These are phyloP conservation scores for Hirtodrosophila histrioides DNA, from an alignment of 2,888 invertebrate genomes.

Conservation along the genomic window DNA sequence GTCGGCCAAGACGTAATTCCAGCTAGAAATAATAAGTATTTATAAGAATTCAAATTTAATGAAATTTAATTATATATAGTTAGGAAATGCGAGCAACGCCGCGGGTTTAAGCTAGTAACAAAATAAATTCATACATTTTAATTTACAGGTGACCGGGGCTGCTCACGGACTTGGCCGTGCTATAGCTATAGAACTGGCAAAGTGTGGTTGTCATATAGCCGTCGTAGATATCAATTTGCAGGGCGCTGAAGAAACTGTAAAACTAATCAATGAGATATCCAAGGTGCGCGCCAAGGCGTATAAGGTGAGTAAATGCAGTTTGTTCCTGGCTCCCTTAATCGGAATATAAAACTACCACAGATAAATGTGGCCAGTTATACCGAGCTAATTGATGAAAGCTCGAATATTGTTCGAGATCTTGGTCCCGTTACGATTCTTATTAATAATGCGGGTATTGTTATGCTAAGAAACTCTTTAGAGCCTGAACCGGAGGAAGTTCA, in stretches of 20 bases:
- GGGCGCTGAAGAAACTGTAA: constrained; percentile 68
- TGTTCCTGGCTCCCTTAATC: neutral
- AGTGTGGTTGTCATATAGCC: constrained; percentile 80
- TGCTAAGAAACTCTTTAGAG: constrained; percentile 49
- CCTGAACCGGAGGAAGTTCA: constrained; percentile 78
- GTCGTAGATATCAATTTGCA: constrained; percentile 74
- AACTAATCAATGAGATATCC: constrained; percentile 51
- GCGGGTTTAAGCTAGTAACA: too few species aligned
- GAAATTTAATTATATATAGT: too few species aligned
- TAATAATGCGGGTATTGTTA: constrained; percentile 84
- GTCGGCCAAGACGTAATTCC: too few species aligned
- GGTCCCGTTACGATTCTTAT: constrained; percentile 83
- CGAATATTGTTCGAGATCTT: constrained; percentile 69
- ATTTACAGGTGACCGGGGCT: constrained; percentile 82
- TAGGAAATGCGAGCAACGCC: too few species aligned
- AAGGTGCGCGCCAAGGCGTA: constrained; percentile 73
- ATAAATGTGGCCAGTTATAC: constrained; percentile 71
- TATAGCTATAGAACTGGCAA: constrained; percentile 80
- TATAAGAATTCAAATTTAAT: too few species aligned
- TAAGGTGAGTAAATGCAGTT: constrained; percentile 43
- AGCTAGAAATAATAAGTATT: too few species aligned
- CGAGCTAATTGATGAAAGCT: constrained; percentile 61
- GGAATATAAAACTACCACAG: constrained; percentile 34
- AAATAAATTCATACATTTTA: neutral
- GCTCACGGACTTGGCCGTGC: constrained; percentile 83